phyloP scores from a whole-genome alignment of 2,797 vertebrate genomes.

The Bufotes viridis region DNA sequence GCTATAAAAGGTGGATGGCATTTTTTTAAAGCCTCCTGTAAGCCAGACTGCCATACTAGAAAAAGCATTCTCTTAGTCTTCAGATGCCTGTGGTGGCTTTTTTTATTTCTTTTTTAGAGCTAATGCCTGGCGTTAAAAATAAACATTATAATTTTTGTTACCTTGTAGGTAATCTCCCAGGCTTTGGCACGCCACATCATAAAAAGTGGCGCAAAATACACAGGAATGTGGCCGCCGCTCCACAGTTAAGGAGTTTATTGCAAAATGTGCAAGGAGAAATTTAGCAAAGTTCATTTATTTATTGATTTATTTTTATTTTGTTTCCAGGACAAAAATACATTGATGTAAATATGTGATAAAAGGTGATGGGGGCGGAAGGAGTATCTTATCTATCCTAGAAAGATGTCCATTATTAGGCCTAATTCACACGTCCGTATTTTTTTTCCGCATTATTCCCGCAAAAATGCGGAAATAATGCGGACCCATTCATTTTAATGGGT shows the following conservation, averaged over 20 bases:
- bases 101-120: slow-evolving; percentile 48
- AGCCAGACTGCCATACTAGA: slow-evolving; percentile 14
- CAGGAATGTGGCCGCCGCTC: slow-evolving; percentile 25
- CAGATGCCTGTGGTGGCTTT: slow-evolving; percentile 55
- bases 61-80: slow-evolving; percentile 7
- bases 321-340: not conserved
- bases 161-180: slow-evolving; percentile 58
- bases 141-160: slow-evolving; percentile 60
- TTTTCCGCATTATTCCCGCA: no score
- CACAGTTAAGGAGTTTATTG: not conserved
- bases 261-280: not conserved
- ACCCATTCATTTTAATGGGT: no score
- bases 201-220: slow-evolving; percentile 39
- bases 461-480: no score
- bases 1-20: slow-evolving; percentile 37
- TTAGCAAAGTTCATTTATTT: not conserved
- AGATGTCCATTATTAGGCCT: no score
- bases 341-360: not conserved
- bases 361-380: not conserved
- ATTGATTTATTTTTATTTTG: not conserved
- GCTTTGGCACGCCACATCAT: slow-evolving; percentile 56
- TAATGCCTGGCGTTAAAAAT: slow-evolving; percentile 55
- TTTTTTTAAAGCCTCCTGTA: slow-evolving; percentile 37
- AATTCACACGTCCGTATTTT: no score
- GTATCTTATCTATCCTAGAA: no score